A percentile compares a stretch with the other conserved stretches of the same genome.
phyloP scores from a whole-genome alignment of 2,888 invertebrate species.

The Corbicula japonica region DNA sequence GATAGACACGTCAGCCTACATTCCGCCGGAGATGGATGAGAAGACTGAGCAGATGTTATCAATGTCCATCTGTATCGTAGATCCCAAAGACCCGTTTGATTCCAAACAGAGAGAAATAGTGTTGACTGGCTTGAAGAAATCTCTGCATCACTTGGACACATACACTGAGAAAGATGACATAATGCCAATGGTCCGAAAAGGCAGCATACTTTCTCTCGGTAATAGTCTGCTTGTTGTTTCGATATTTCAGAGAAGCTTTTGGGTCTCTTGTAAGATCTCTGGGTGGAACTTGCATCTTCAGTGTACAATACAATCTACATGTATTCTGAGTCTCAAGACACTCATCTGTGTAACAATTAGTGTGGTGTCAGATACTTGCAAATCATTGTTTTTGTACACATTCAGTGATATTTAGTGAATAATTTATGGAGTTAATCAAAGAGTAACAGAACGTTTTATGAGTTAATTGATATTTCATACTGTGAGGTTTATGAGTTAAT shows the following conservation, averaged over 20 bases:
- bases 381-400: too few species aligned
- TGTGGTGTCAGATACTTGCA: too few species aligned
- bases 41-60: constrained; percentile 73
- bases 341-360: too few species aligned
- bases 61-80: constrained; percentile 76
- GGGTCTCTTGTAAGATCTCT: too few species aligned
- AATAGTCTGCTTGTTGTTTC: constrained; percentile 8
- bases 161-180: constrained; percentile 67
- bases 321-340: too few species aligned
- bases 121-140: constrained; percentile 88
- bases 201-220: constrained; percentile 68
- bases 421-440: too few species aligned
- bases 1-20: constrained; percentile 80
- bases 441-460: too few species aligned
- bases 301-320: too few species aligned
- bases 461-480: too few species aligned
- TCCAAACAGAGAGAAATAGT: constrained; percentile 90
- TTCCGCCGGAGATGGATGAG: constrained; percentile 72
- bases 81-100: constrained; percentile 92
- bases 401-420: too few species aligned
- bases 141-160: constrained; percentile 71
- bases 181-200: constrained; percentile 68
- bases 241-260: too few species aligned
- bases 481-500: too few species aligned
- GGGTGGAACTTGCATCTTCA: background rate